Conservation (phyloP, 2,888 invertebrate genomes). For the Eupsilia transversa region DNA sequence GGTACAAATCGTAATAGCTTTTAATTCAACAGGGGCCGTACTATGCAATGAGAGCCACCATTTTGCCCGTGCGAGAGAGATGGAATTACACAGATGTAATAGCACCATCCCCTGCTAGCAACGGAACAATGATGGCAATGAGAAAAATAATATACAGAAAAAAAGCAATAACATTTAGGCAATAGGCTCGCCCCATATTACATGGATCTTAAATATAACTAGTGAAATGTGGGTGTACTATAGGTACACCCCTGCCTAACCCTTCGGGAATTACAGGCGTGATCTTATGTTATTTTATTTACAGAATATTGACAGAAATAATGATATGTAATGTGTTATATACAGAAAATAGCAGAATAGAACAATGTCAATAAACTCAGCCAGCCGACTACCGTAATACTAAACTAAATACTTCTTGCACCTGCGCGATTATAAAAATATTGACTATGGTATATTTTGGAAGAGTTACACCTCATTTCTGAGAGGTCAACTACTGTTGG, state of each 20-base stretch:
- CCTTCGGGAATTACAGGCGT: too few relatives aligned
- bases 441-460: slow-evolving; percentile 74
- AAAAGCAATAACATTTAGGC: too few relatives aligned
- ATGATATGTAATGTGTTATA: too few relatives aligned
- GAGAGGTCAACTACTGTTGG: slow-evolving; percentile 31
- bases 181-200: too few relatives aligned
- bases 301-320: too few relatives aligned
- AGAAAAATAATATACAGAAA: background rate
- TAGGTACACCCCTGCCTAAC: too few relatives aligned
- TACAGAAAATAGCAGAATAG: background rate
- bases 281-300: too few relatives aligned
- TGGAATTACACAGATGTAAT: background rate
- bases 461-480: slow-evolving; percentile 54
- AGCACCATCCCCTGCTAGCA: background rate
- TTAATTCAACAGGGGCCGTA: too few relatives aligned
- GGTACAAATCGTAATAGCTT: too few relatives aligned
- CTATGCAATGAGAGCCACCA: background rate
- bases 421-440: slow-evolving; percentile 85
- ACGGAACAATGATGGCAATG: background rate
- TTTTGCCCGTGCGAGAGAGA: background rate
- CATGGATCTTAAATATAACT: too few relatives aligned
- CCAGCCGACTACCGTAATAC: slow-evolving; percentile 67
- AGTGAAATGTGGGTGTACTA: too few relatives aligned
- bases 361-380: slow-evolving; percentile 41
- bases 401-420: slow-evolving; percentile 83